Evolutionary conservation across 2,113 vertebrate genomes (phyloP).

Genomic region (Urocynchramus pylzowi): DNA sequence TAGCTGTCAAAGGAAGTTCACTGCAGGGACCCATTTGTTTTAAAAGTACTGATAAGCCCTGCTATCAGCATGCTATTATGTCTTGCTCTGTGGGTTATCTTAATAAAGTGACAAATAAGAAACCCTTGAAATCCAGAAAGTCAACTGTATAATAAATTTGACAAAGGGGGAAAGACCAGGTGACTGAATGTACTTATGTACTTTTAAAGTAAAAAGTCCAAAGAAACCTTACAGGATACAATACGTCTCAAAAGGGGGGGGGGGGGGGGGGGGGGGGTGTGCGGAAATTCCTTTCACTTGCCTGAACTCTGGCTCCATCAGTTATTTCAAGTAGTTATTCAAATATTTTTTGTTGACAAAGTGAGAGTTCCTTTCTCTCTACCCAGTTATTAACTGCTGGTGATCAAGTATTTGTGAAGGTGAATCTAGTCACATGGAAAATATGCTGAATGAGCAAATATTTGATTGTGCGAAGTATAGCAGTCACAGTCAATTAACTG

Average conservation of each 20-base stretch:
- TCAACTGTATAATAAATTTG: not conserved
- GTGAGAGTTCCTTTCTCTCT: not conserved
- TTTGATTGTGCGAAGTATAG: not conserved
- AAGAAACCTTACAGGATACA: not conserved
- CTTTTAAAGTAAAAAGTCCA: not conserved
- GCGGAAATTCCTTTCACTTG: not conserved
- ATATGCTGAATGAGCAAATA: not conserved
- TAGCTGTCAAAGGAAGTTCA: slow-evolving; percentile 48
- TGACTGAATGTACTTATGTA: not conserved
- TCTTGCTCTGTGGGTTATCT: not conserved
- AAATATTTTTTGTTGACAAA: not conserved
- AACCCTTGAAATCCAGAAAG: not conserved
- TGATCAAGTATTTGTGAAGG: not conserved
- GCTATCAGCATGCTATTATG: not conserved
- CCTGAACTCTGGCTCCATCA: not conserved
- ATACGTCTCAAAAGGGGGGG: not conserved
- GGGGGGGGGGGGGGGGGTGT: too few species aligned
- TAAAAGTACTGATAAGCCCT: slow-evolving; percentile 11
- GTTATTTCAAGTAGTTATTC: not conserved
- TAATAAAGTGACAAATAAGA: slow-evolving; percentile 8
- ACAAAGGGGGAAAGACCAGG: not conserved
- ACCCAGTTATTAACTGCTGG: not conserved
- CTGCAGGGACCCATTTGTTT: slow-evolving; percentile 1
- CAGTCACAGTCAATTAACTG: not conserved
- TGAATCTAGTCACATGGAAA: not conserved